phyloP scores from a whole-genome alignment of 1,140 invertebrate species.

The Penaeus indicus region DNA sequence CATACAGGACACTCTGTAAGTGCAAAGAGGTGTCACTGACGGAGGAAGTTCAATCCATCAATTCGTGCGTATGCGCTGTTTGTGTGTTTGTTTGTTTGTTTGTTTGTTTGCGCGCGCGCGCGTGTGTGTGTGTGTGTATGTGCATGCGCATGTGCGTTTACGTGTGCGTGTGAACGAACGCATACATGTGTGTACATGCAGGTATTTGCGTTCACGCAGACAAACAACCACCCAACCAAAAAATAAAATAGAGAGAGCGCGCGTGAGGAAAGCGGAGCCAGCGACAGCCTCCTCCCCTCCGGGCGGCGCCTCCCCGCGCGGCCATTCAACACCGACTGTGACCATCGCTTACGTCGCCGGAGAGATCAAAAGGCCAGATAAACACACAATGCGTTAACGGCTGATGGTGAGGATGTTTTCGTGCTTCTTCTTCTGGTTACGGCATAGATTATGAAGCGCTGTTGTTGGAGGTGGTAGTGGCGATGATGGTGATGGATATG shows the following conservation, averaged over 20 bases:
- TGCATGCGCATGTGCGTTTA: neutral
- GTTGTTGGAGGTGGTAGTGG: too few relatives aligned
- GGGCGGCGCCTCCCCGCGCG: neutral
- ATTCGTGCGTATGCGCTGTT: neutral
- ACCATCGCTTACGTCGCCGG: neutral
- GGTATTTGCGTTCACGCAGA: too few relatives aligned
- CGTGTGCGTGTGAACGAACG: neutral
- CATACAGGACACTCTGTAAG: too few relatives aligned
- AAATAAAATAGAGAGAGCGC: neutral
- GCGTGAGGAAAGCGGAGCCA: neutral
- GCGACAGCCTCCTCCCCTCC: neutral
- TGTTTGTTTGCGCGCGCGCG: too few relatives aligned
- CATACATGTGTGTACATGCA: too few relatives aligned
- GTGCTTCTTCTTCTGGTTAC: neutral
- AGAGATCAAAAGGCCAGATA: neutral
- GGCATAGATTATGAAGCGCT: neutral
- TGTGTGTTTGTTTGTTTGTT: neutral
- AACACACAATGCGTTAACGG: neutral
- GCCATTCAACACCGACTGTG: neutral
- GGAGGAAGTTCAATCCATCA: neutral
- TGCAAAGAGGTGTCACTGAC: too few relatives aligned
- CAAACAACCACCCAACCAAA: neutral
- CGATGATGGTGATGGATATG: too few relatives aligned
- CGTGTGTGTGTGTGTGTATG: neutral
- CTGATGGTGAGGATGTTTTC: neutral